Percentiles rank a stretch among this genome's conserved stretches.
Conservation (phyloP, 2,113 vertebrate genomes). For the Nothocercus nigrocapillus region DNA sequence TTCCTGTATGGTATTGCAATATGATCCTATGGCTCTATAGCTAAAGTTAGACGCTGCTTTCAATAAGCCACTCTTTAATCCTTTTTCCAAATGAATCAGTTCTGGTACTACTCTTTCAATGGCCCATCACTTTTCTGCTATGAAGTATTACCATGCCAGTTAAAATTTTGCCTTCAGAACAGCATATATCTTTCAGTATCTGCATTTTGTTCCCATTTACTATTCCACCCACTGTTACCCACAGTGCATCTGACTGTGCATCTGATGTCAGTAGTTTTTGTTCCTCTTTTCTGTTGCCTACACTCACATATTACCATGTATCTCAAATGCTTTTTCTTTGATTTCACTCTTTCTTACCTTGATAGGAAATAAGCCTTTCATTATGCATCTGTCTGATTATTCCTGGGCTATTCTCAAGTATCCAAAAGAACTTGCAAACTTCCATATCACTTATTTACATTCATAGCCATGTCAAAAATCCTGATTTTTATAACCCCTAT, state of each 20-base stretch:
- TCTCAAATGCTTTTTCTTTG: neutral
- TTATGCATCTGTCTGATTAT: neutral
- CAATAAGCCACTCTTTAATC: neutral
- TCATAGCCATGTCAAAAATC: neutral
- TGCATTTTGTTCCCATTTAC: neutral
- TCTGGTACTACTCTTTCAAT: neutral
- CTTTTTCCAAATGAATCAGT: neutral
- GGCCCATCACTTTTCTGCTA: neutral
- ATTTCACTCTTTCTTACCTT: neutral
- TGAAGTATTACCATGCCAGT: neutral
- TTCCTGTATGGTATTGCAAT: neutral
- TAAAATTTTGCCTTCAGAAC: neutral
- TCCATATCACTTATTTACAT: neutral
- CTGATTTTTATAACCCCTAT: neutral
- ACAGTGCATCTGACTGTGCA: neutral
- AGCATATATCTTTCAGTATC: neutral
- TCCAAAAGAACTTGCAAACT: neutral
- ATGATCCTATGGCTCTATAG: neutral
- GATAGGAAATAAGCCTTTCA: neutral
- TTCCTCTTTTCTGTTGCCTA: neutral
- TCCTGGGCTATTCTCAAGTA: neutral
- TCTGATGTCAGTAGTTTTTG: neutral
- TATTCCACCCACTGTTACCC: neutral
- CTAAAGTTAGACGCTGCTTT: neutral
- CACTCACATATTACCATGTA: neutral